Conservation (phyloP, 2,797 vertebrate genomes). For the Varecia variegata region DNA sequence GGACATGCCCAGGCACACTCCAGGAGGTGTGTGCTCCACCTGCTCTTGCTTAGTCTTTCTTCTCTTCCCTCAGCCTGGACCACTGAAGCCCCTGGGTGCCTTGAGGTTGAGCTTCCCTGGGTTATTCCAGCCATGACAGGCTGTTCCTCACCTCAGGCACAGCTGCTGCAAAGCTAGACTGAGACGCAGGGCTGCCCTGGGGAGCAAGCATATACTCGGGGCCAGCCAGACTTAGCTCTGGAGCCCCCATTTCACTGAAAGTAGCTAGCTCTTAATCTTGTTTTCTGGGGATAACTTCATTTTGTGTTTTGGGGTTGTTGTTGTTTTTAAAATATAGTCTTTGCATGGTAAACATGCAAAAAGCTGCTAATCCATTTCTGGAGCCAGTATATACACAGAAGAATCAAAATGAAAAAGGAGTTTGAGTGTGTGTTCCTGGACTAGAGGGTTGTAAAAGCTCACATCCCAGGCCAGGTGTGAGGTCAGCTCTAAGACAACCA, state of each 20-base stretch:
- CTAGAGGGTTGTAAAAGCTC: background rate
- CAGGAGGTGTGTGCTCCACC: too few relatives aligned
- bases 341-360: background rate
- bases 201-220: background rate
- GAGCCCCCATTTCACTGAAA: background rate
- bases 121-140: background rate
- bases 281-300: background rate
- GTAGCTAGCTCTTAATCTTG: background rate
- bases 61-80: background rate
- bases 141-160: background rate
- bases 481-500: background rate
- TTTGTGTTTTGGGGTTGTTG: background rate
- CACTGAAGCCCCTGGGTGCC: background rate
- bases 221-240: background rate
- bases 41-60: background rate
- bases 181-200: background rate
- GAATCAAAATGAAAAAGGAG: background rate
- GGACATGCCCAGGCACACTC: background rate
- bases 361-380: background rate
- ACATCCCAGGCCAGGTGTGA: background rate
- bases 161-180: background rate
- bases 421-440: background rate
- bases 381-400: background rate
- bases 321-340: background rate
- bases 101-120: background rate